Evolutionary conservation across 2,888 invertebrate species (phyloP), one percentile per base, ranked within the genome.

Genomic region (Podabrus alpinus): DNA sequence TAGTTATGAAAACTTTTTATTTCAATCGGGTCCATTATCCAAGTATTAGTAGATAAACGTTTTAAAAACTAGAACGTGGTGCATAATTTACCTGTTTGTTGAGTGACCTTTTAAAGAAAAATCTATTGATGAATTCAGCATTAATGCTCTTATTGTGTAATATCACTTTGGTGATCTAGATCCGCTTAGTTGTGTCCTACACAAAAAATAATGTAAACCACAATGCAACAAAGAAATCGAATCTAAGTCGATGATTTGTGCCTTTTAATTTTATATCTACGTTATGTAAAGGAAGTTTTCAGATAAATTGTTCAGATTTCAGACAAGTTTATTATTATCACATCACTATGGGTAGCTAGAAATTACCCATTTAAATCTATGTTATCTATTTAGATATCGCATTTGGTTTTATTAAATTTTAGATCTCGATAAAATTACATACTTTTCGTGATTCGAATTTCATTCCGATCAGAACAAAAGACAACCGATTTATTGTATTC

Each of bases 81-180:
- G 60, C 68, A 73, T 72, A 72, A 68, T 64, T 72, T 72, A 72
- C 69, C 73, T 69, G 73, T 69, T 66, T 60, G 69, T 73, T 69
- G 69, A 64, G 73, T 69, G 73, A 73, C 73, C 73, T 73, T 73
- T 74, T 60, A 21, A 66, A 64, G 19, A 68, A 19, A 66, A 62
- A 70, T 15, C 60, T 69, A 70, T 74, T 70, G 69, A 74, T 70
- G 74, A 66, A 74, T 74, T 69, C 67, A 61, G 68, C 59, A 68
- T 66, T 68, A 64, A 72, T 68, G 16, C 29, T 59, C 25, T 45
- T 59, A 69, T 73, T 73, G 69, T 69, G 69, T 29, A 73, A 73
- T 21, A 21, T 21, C 61, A 68, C 24, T 67, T 45, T 62, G 59
- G 66, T 69, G 73, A 69, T 73, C 73, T 68, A 73, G 66, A 73